Evolutionary conservation across 2,888 invertebrate genomes (phyloP), one percentile per base, ranked within the genome.

Genomic region (Allacma fusca): DNA sequence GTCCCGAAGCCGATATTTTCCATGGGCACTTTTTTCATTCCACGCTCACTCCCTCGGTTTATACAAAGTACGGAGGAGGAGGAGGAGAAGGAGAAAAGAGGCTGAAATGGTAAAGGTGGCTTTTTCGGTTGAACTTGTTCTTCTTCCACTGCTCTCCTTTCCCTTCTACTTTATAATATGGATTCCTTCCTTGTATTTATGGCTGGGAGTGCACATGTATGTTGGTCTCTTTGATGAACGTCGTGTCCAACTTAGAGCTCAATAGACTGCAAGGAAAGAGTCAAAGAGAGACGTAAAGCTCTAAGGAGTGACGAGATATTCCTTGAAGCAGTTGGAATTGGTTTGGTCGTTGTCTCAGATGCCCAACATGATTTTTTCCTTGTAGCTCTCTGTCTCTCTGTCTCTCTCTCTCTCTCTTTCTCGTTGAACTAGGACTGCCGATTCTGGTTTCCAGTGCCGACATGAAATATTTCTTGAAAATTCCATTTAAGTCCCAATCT

Each of bases 381-480:
- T 34, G 34, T 34, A 34, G 4, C 34, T 43, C 43, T 69, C 40
- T 24, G 1, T 9, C 68, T 69, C 29, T 69, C 68, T 43, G 7
- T 67, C 34, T 67, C 29, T 24, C 13, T 64, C 26, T 28, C 34
- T 34, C n/a, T 29, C n/a, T n/a, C n/a, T 65, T 65, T 65, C 5
- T 24, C 5, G 34, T 34, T 21, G 62, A 26, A 62, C 12, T 1
- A 13, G 23, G 62, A 23, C 24, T 67, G 26, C 29, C 34, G 26
- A 12, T 67, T 24, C 43, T 69, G 43, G 69, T 69, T 43, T 50
- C 24, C 29, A 29, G 50, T 72, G 72, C 16, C 21, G 71, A 59
- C 71, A 71, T 71, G 72, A 72, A 72, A 72, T 72, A 72, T 72
- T 59, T 72, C 59, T 59, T 34, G 29, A 13, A 29, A 59, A 72